Percentiles rank a stretch among this genome's conserved stretches.
phyloP scores from a whole-genome alignment of 2,797 vertebrate genomes.

The Smutsia temminckii region DNA sequence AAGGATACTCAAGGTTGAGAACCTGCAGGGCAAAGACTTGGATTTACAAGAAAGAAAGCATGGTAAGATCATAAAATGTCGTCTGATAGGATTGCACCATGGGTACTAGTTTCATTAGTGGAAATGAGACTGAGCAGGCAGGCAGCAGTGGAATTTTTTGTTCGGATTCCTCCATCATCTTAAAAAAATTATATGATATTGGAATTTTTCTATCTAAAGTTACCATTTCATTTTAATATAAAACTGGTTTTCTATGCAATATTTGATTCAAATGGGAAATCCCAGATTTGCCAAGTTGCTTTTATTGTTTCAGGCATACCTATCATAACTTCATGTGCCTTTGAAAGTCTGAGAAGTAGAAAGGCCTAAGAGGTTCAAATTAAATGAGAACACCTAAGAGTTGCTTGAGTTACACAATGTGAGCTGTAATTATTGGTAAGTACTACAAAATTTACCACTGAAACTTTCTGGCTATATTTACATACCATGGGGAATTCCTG shows the following conservation, averaged over 20 bases:
- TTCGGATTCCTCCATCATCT: background rate
- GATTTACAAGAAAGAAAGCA: background rate
- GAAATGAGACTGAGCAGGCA: background rate
- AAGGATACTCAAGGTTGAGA: background rate
- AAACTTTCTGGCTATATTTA: background rate
- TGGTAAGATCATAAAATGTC: background rate
- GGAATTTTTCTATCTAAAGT: conserved; percentile 5
- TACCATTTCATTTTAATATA: background rate
- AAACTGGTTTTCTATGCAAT: background rate
- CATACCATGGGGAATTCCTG: background rate
- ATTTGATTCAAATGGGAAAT: background rate
- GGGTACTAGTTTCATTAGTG: accelerated
- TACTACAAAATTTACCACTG: background rate
- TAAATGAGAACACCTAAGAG: background rate
- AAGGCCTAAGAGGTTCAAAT: background rate
- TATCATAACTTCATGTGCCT: background rate
- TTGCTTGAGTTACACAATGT: background rate
- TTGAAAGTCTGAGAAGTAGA: background rate
- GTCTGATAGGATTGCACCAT: background rate
- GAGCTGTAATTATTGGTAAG: background rate
- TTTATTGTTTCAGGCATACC: background rate
- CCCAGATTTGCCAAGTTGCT: background rate
- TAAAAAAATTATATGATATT: background rate
- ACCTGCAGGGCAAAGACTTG: background rate
- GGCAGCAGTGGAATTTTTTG: background rate